Evolutionary conservation across 2,888 invertebrate genomes (phyloP).

Genomic region (Galerucella pusilla): DNA sequence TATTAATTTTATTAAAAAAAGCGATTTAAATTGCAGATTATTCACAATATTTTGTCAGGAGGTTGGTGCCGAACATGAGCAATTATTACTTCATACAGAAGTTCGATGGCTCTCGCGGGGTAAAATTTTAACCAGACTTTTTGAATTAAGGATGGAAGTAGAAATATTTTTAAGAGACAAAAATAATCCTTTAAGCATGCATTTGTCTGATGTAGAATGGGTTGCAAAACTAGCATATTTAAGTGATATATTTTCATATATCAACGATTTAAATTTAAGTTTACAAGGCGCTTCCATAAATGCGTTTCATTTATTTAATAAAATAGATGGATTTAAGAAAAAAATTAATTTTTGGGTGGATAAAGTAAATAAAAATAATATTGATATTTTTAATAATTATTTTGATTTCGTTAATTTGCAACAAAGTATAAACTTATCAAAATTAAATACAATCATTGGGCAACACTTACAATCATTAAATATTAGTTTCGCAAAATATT

Average conservation of each 20-base stretch:
- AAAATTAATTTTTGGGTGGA: slow-evolving; percentile 15
- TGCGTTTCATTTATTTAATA: slow-evolving; percentile 18
- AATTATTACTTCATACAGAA: slow-evolving; percentile 20
- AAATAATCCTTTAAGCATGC: no score
- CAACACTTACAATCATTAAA: no score
- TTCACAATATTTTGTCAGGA: slow-evolving; percentile 12
- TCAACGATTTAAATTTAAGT: slow-evolving; percentile 10
- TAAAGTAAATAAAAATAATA: slow-evolving; percentile 13
- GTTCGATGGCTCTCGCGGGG: slow-evolving; percentile 27
- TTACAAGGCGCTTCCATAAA: slow-evolving; percentile 7
- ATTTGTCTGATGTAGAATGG: background rate
- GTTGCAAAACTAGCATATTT: slow-evolving; percentile 8
- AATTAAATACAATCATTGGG: no score
- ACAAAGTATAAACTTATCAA: no score
- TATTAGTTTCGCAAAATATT: slow-evolving; percentile 4
- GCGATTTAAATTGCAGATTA: background rate
- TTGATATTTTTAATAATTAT: slow-evolving; percentile 15
- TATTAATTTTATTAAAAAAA: no score
- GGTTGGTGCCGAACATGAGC: background rate
- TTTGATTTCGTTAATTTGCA: background rate
- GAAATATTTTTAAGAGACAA: no score
- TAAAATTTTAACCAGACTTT: slow-evolving; percentile 16
- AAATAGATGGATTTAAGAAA: slow-evolving; percentile 17
- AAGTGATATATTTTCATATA: slow-evolving; percentile 11
- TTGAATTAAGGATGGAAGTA: no score